Evolutionary conservation across 1,140 invertebrate species (phyloP).

Genomic region (Cydia fagiglandana): DNA sequence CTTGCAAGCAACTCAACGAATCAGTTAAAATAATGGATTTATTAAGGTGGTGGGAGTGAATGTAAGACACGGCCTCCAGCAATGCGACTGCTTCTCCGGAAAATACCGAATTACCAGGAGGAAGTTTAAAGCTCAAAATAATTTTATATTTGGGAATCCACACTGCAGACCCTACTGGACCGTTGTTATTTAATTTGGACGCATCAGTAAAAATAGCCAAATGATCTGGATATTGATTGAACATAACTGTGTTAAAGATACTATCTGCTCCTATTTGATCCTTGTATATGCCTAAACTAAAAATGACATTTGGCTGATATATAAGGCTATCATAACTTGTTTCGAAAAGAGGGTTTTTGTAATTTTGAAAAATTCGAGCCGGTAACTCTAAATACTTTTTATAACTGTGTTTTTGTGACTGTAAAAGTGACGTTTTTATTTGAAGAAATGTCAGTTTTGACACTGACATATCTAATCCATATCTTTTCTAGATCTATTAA

Average conservation of each 20-base stretch:
- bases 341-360: no score
- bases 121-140: background rate
- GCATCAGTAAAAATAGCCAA: no score
- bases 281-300: no score
- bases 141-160: constrained; percentile 6
- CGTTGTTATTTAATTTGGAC: background rate
- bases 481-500: no score
- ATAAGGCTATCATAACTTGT: constrained; percentile 4
- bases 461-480: no score
- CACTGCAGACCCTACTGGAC: background rate
- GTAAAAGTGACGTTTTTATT: no score
- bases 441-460: no score
- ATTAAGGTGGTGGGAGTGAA: constrained; percentile 31
- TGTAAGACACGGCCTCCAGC: constrained; percentile 28
- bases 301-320: constrained; percentile 19
- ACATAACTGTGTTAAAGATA: no score
- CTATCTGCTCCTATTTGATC: no score
- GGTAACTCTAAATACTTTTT: background rate
- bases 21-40: constrained; percentile 34
- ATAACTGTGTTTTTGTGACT: no score
- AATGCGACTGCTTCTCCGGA: constrained; percentile 20
- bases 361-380: no score
- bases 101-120: constrained; percentile 10
- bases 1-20: constrained; percentile 33
- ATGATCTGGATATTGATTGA: no score